Conservation (phyloP, 1,140 invertebrate genomes). For the Trachymyrmex cornetzi region DNA sequence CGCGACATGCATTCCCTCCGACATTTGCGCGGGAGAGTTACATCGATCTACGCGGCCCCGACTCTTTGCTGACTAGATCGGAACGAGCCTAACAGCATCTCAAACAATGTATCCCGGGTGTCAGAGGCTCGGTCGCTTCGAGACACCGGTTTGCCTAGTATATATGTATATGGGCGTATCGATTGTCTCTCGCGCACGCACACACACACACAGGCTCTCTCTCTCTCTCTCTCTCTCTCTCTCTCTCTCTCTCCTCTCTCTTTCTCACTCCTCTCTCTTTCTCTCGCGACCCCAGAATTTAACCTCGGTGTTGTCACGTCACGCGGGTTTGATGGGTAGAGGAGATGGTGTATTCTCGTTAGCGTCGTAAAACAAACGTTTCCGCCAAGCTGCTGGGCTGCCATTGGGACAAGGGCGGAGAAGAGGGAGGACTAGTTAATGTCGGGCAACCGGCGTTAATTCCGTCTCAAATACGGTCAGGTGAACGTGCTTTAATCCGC, state of each 20-base stretch:
- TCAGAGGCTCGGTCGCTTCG: conserved; percentile 58
- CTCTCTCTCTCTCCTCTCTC: conserved; percentile 6
- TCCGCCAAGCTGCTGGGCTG: conserved; percentile 6
- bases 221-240: conserved; percentile 13
- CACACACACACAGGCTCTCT: neutral
- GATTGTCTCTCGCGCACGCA: conserved; percentile 58
- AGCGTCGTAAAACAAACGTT: conserved; percentile 64
- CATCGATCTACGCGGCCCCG: conserved; percentile 64
- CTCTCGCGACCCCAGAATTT: conserved; percentile 44
- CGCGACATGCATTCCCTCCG: conserved; percentile 43
- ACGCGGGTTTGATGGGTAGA: conserved; percentile 61
- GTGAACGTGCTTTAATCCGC: conserved; percentile 31
- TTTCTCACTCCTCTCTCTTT: neutral
- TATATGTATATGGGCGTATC: conserved; percentile 66
- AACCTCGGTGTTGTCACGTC: conserved; percentile 68
- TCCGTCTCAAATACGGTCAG: conserved; percentile 17
- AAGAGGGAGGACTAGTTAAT: neutral
- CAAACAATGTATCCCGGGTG: conserved; percentile 74
- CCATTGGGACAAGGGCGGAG: neutral
- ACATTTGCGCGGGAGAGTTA: conserved; percentile 27
- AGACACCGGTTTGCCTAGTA: conserved; percentile 61
- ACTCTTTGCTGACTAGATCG: conserved; percentile 75
- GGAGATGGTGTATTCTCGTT: conserved; percentile 55
- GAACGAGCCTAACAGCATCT: conserved; percentile 74
- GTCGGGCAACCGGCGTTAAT: conserved; percentile 20